Evolutionary conservation across 2,888 invertebrate genomes (phyloP).

Genomic region (Platycheirus rosarum): DNA sequence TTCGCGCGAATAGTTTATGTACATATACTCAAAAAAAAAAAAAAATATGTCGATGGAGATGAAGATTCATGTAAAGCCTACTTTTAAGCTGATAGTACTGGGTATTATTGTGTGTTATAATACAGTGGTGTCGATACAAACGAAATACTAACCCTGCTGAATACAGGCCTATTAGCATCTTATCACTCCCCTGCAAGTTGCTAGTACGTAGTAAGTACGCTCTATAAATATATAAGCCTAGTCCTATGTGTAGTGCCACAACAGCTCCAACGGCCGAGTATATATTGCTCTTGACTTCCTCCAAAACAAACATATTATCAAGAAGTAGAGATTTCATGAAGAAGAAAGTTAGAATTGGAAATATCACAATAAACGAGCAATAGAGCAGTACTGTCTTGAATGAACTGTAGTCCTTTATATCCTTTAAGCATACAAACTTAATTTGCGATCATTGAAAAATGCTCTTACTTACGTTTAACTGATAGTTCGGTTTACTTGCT

Average conservation of each 20-base stretch:
- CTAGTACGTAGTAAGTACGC: too few relatives aligned
- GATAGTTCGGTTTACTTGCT: neutral
- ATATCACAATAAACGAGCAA: slow-evolving; percentile 88
- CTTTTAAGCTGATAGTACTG: too few relatives aligned
- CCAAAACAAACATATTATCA: slow-evolving; percentile 85
- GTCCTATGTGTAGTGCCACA: slow-evolving; percentile 88
- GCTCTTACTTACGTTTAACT: slow-evolving; percentile 27
- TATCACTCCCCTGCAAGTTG: too few relatives aligned
- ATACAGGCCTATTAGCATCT: too few relatives aligned
- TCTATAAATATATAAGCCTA: slow-evolving; percentile 90
- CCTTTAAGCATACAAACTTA: slow-evolving; percentile 75
- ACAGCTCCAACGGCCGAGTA: slow-evolving; percentile 91
- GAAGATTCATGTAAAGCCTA: too few relatives aligned
- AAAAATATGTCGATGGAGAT: too few relatives aligned
- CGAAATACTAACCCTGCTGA: too few relatives aligned
- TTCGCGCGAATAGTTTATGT: too few relatives aligned
- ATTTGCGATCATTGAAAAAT: slow-evolving; percentile 79
- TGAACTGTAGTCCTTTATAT: slow-evolving; percentile 86
- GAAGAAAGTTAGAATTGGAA: slow-evolving; percentile 90
- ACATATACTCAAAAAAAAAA: too few relatives aligned
- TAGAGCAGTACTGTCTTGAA: slow-evolving; percentile 91
- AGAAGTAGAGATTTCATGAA: slow-evolving; percentile 87
- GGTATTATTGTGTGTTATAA: too few relatives aligned
- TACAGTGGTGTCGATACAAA: too few relatives aligned
- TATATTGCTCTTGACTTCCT: slow-evolving; percentile 87